A percentile compares a stretch with the other conserved stretches of the same genome.
These are phyloP conservation scores for Rapana venosa DNA, from an alignment of 2,888 invertebrate species.

Conservation along the genomic window DNA sequence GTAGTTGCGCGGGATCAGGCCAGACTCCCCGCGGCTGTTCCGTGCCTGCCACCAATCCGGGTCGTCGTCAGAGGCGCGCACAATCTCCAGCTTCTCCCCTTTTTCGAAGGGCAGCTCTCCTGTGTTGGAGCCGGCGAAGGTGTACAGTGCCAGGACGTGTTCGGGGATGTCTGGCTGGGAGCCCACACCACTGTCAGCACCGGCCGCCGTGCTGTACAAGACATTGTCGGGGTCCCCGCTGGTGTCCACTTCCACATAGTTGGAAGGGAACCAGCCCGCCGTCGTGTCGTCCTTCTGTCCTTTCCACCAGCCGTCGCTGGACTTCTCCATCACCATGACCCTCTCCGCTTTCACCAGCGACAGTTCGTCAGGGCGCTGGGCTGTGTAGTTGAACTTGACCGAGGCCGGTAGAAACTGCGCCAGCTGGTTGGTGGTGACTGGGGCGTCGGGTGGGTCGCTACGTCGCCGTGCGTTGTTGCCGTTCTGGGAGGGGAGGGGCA, in stretches of 20 bases:
- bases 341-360: conserved; percentile 95
- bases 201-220: conserved; percentile 69
- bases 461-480: conserved; percentile 48
- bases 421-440: conserved; percentile 47
- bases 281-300: conserved; percentile 82
- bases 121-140: conserved; percentile 85
- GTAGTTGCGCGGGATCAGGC: conserved; percentile 89
- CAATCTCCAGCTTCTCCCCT: conserved; percentile 95
- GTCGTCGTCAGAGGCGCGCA: conserved; percentile 97
- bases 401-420: conserved; percentile 79
- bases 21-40: conserved; percentile 93
- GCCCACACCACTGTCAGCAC: conserved; percentile 53
- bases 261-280: conserved; percentile 97
- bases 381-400: conserved; percentile 90
- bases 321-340: conserved; percentile 96
- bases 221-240: conserved; percentile 35
- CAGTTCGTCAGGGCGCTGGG: conserved; percentile 97
- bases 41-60: conserved; percentile 99
- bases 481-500: conserved; percentile 49
- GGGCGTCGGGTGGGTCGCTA: conserved; percentile 48
- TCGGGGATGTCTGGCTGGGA: conserved; percentile 82
- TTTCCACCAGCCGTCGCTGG: conserved; percentile 99
- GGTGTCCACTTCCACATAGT: conserved; percentile 86
- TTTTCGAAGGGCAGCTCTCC: conserved; percentile 98
- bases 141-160: conserved; percentile 94